Percentiles rank a stretch among this genome's conserved stretches.
phyloP scores from a whole-genome alignment of 1,140 invertebrate genomes.

The Venustaconcha ellipsiformis region DNA sequence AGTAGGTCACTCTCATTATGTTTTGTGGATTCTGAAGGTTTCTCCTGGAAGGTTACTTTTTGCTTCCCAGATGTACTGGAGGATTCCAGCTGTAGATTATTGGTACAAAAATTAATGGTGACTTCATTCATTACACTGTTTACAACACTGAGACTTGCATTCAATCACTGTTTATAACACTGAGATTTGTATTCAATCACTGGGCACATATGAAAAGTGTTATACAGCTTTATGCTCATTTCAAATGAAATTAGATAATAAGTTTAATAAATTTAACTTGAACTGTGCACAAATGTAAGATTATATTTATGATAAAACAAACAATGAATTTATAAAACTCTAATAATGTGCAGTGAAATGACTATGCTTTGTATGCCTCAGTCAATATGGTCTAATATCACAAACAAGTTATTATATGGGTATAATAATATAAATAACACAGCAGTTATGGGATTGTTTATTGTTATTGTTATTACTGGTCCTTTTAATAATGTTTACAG shows the following conservation, averaged over 20 bases:
- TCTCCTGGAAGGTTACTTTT: slow-evolving; percentile 37
- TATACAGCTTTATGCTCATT: neutral
- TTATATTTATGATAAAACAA: too few species aligned
- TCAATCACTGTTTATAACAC: neutral
- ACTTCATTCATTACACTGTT: neutral
- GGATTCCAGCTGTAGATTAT: slow-evolving; percentile 35
- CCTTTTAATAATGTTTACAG: too few species aligned
- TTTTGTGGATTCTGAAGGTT: slow-evolving; percentile 33
- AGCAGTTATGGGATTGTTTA: too few species aligned
- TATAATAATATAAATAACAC: too few species aligned
- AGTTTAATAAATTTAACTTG: neutral
- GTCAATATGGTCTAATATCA: too few species aligned
- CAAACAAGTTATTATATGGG: too few species aligned
- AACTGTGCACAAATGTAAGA: too few species aligned
- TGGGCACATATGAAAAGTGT: neutral
- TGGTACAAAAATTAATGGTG: neutral
- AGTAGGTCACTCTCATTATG: slow-evolving; percentile 44
- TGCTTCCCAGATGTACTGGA: slow-evolving; percentile 43
- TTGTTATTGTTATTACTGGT: too few species aligned
- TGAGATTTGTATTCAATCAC: neutral
- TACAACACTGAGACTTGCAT: neutral
- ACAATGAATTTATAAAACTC: neutral
- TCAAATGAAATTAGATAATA: neutral
- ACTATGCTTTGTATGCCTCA: too few species aligned
- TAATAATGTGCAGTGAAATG: too few species aligned